Evolutionary conservation across 2,888 invertebrate genomes (phyloP).

Genomic region (Himalopsyche japonica): DNA sequence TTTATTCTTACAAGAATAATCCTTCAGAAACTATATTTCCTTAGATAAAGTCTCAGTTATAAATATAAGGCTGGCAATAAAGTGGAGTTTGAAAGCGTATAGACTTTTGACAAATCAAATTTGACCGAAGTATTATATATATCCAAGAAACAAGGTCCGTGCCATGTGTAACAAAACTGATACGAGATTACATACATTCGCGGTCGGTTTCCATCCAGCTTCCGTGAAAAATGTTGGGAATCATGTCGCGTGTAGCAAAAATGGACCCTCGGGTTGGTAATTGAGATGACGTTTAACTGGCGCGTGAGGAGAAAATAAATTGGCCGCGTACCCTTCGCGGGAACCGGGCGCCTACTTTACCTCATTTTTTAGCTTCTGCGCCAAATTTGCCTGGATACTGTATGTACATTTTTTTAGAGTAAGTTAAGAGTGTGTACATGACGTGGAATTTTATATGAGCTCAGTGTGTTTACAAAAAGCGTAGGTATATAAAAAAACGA

Average conservation of each 20-base stretch:
- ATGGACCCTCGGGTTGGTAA: constrained; percentile 41
- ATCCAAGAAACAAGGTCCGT: neutral
- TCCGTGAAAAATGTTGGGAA: constrained; percentile 38
- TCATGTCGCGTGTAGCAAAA: constrained; percentile 40
- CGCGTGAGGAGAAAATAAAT: constrained; percentile 37
- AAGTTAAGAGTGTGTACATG: neutral
- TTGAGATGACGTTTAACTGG: constrained; percentile 41
- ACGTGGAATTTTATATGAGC: neutral
- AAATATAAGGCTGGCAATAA: neutral
- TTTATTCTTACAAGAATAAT: too few species aligned
- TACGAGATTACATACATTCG: neutral
- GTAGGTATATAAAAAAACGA: neutral
- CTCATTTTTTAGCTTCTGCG: neutral
- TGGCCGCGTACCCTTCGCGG: constrained; percentile 11
- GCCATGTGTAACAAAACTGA: neutral
- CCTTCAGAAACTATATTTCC: too few species aligned
- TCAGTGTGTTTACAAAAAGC: neutral
- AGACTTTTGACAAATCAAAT: neutral
- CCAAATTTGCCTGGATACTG: neutral
- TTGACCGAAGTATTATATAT: neutral
- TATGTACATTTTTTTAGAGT: neutral
- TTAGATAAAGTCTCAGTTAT: too few species aligned
- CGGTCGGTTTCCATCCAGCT: neutral
- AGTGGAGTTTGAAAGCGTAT: neutral
- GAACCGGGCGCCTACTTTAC: neutral